Evolutionary conservation across 1,140 invertebrate genomes (phyloP), one percentile per base, ranked within the genome.

Genomic region (Homalodisca vitripennis): DNA sequence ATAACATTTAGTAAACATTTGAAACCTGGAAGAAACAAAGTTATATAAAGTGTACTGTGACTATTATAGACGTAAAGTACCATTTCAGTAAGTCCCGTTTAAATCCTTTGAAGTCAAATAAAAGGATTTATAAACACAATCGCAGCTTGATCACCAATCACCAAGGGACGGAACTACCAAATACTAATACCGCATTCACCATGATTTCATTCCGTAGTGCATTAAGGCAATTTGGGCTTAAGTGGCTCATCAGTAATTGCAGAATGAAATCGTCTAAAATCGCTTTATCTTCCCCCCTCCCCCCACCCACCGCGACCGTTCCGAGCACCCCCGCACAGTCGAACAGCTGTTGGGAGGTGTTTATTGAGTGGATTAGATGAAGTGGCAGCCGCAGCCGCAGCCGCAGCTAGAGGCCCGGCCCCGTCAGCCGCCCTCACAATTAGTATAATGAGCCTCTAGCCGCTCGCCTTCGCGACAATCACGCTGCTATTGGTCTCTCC

Each of bases 331-430:
- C n/a, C n/a, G n/a, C n/a, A n/a, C n/a, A n/a, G 34, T 13, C 22
- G 55, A 60, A 26, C 55, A 60, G 55, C 14, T 60, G 55, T 60
- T 24, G 55, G 55, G 55, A 60, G 55, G 55, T 60, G 55, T 60
- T 60, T 60, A 60, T 60, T 60, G 26, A 60, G 55, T 60, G 55
- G 55, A 60, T 60, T 60, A 60, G 55, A 60, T 60, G 22, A 60
- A 60, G 22, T 60, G 34, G 17, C 6, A 17, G 34, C 34, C 17
- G 6, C 17, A 41, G 34, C 6, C 34, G 22, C 6, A 13, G 55
- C 55, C 55, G n/a, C 6, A 17, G 34, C 34, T 41, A 6, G 6
- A 41, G 34, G 34, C 34, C 55, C 6, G 10, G 55, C 55, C 55
- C 22, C n/a, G n/a, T n/a, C 22, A n/a, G 48, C 48, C 48, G 48